Evolutionary conservation across 2,888 invertebrate species (phyloP).

Genomic region (Nesidiocoris tenuis): DNA sequence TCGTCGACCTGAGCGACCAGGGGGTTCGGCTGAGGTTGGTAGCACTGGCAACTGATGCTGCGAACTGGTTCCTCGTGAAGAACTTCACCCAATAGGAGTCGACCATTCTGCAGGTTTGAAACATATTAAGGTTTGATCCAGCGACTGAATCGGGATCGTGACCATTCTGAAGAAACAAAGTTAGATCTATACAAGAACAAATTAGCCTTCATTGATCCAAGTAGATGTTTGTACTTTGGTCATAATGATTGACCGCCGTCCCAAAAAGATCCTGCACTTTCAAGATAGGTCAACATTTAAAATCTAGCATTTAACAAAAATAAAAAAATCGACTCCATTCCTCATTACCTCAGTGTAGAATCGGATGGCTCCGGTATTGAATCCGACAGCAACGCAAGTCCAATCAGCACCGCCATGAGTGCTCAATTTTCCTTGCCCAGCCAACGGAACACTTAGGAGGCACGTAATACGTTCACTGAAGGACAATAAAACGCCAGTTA

Average conservation of each 20-base stretch:
- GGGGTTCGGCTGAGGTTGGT: constrained; percentile 57
- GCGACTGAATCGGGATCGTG: neutral
- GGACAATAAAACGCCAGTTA: constrained; percentile 14
- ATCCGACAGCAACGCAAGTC: constrained; percentile 88
- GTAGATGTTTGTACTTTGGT: too few relatives aligned
- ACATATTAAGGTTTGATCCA: neutral
- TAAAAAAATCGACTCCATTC: neutral
- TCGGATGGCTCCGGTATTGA: constrained; percentile 77
- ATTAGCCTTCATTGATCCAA: too few relatives aligned
- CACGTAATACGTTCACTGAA: constrained; percentile 58
- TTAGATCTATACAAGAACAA: too few relatives aligned
- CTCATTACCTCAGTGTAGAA: constrained; percentile 78
- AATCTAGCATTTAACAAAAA: neutral
- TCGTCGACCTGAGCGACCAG: constrained; percentile 62
- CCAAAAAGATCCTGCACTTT: too few relatives aligned
- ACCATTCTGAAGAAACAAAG: too few relatives aligned
- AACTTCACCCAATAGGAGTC: constrained; percentile 76
- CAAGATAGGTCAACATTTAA: too few relatives aligned
- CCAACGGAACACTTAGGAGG: constrained; percentile 59
- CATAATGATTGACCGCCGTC: too few relatives aligned
- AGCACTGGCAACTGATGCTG: constrained; percentile 75
- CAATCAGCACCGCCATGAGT: constrained; percentile 72
- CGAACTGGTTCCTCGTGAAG: constrained; percentile 79
- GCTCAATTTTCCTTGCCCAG: constrained; percentile 58
- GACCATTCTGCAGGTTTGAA: constrained; percentile 62